These are phyloP conservation scores for Vulpes lagopus DNA, from an alignment of 2,113 vertebrate species.

Conservation along the genomic window DNA sequence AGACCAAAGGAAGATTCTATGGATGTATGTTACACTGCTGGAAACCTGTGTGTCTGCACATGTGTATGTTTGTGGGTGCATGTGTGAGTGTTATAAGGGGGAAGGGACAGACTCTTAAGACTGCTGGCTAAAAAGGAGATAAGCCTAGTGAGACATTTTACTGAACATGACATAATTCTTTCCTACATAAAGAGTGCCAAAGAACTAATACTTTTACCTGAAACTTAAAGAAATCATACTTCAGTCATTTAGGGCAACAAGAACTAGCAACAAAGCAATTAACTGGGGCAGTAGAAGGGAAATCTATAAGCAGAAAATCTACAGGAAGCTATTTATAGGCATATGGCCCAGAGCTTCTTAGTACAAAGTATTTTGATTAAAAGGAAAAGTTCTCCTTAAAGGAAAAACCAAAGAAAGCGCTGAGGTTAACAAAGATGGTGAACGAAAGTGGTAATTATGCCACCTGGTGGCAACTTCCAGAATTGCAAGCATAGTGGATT, in stretches of 20 bases:
- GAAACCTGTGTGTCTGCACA: background rate
- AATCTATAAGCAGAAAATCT: constrained; percentile 22
- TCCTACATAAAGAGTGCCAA: background rate
- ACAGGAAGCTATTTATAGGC: background rate
- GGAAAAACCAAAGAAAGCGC: constrained; percentile 1
- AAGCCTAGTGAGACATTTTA: constrained; percentile 27
- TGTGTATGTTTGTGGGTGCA: background rate
- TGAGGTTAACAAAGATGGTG: background rate
- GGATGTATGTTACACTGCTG: background rate
- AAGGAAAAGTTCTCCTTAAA: constrained; percentile 19
- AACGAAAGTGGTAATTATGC: background rate
- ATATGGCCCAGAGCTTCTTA: background rate
- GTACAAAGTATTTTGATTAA: constrained; percentile 26
- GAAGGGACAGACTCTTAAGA: background rate
- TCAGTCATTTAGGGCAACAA: constrained; percentile 18
- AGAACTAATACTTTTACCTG: constrained; percentile 17
- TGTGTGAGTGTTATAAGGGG: background rate
- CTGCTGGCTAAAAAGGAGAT: background rate
- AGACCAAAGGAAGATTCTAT: constrained; percentile 14
- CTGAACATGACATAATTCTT: background rate
- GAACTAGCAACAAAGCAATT: constrained; percentile 5
- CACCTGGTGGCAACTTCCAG: constrained; percentile 16
- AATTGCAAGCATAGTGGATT: constrained; percentile 66
- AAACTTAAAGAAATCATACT: constrained; percentile 49
- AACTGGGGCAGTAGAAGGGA: background rate